A percentile compares a stretch with the other conserved stretches of the same genome.
These are phyloP conservation scores for Cisticola juncidis DNA, from an alignment of 2,113 vertebrate species.

Conservation along the genomic window DNA sequence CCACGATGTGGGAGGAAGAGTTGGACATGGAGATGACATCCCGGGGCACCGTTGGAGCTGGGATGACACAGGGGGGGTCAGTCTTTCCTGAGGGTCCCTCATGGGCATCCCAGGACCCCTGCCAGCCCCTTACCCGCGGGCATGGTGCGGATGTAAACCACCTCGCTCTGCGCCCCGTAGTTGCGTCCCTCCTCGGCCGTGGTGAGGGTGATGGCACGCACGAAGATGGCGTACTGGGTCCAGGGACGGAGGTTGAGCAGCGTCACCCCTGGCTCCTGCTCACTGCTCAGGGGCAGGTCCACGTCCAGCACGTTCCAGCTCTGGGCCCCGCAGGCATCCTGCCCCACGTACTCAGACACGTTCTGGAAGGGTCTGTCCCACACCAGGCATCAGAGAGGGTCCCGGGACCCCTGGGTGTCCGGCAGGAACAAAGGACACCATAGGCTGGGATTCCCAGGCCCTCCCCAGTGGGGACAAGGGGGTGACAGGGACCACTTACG, in stretches of 20 bases:
- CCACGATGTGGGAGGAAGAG: conserved; percentile 80
- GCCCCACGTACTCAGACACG: conserved; percentile 76
- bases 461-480: rapidly evolving
- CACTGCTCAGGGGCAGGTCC: conserved; percentile 74
- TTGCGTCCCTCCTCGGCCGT: conserved; percentile 75
- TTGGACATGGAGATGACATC: conserved; percentile 82
- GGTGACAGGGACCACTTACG: conserved; percentile 62
- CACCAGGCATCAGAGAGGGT: background rate
- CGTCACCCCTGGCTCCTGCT: conserved; percentile 73
- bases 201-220: conserved; percentile 80
- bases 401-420: background rate
- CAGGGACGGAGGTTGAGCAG: conserved; percentile 79
- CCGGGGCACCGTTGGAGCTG: conserved; percentile 78
- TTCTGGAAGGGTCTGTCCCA: conserved; percentile 80
- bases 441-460: rapidly evolving
- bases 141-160: conserved; percentile 79
- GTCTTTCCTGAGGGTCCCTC: rapidly evolving
- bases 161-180: conserved; percentile 80
- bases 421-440: background rate
- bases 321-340: conserved; percentile 78
- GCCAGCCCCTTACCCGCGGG: conserved; percentile 68
- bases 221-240: conserved; percentile 82
- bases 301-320: conserved; percentile 82
- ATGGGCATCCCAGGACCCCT: rapidly evolving
- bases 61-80: rapidly evolving